Base-by-base conservation (phyloP, 92 coral and sea anemone genomes). In the Virgularia gustaviana region DNA sequence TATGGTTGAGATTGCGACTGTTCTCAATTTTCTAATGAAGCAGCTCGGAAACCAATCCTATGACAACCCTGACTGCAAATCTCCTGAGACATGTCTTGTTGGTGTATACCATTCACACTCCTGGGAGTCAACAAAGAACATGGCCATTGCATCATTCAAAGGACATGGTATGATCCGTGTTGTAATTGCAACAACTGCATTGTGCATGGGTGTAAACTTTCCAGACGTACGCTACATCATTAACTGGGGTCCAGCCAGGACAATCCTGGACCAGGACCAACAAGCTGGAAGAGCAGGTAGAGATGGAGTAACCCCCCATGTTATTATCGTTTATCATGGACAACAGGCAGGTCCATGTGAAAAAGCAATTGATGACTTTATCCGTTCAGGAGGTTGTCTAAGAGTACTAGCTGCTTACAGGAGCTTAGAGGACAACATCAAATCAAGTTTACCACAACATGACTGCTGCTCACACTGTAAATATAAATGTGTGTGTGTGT, bases 171-270 rank as follows among this genome's bases (percentile, higher is more conserved):
- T 51, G 7, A 75, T 49, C 12, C 43, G 82, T 0, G 10, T 85
- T 8, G 63, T 80, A 2, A 56, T 85, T 2, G 79, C 85, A 9
- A 74, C 82, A 7, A 80, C 88, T 5, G 88, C 85, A 1, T 36
- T 85, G 10, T 80, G 89, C 45, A 85, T 80, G 85, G 85, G 89
- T 8, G 89, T 75, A 16, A 80, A 85, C 61, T 80, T 80, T 31
- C 85, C 89, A 10, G 83, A 80, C 80, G 76, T 80, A 0, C 29
- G 85, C 0, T 79, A 59, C 42, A 67, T 84, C 16, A 30, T 84
- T 30, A 80, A 84, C 73, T 84, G 82, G 76, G 89, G 89, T 7
- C 85, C 85, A 32, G 79, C 88, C 16, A 70, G 82, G 16, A 43
- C 81, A 9, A 73, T 79, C 36, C 52, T 79, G 7, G 85, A 79